Evolutionary conservation across 2,888 invertebrate genomes (phyloP).

Genomic region (Cephus pulcher): DNA sequence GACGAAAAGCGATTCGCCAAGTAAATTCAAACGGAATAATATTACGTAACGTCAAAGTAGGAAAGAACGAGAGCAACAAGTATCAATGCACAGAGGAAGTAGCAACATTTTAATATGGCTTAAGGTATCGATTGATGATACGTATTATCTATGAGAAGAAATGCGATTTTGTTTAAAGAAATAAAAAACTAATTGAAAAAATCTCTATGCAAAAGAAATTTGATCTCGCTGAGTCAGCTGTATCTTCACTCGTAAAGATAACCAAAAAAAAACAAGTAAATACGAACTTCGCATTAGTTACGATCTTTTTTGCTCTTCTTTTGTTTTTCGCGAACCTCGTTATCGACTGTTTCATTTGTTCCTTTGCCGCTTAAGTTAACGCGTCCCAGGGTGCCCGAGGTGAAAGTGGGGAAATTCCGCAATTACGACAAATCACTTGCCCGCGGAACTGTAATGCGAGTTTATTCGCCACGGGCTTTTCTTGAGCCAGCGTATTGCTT

Average conservation of each 20-base stretch:
- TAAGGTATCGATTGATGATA: background rate
- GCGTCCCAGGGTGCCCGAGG: background rate
- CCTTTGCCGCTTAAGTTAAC: background rate
- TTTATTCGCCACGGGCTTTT: background rate
- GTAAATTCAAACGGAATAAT: background rate
- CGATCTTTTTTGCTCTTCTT: background rate
- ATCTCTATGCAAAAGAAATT: background rate
- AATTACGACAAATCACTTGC: conserved; percentile 50
- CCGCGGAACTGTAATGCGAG: conserved; percentile 25
- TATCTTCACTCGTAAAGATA: background rate
- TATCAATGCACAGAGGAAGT: background rate
- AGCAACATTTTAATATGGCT: background rate
- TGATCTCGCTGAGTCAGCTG: background rate
- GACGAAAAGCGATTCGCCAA: background rate
- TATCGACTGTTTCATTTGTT: conserved; percentile 29
- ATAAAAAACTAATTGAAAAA: background rate
- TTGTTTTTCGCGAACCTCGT: conserved; percentile 37
- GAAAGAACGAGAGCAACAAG: background rate
- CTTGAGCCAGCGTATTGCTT: background rate
- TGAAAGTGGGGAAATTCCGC: conserved; percentile 38
- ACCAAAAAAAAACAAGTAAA: background rate
- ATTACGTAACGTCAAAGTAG: background rate
- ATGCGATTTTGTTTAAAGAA: too few relatives aligned
- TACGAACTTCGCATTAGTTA: background rate
- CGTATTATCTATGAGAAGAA: background rate